These are phyloP conservation scores for Epistrophe eligans DNA, from an alignment of 2,888 invertebrate species.

Conservation along the genomic window DNA sequence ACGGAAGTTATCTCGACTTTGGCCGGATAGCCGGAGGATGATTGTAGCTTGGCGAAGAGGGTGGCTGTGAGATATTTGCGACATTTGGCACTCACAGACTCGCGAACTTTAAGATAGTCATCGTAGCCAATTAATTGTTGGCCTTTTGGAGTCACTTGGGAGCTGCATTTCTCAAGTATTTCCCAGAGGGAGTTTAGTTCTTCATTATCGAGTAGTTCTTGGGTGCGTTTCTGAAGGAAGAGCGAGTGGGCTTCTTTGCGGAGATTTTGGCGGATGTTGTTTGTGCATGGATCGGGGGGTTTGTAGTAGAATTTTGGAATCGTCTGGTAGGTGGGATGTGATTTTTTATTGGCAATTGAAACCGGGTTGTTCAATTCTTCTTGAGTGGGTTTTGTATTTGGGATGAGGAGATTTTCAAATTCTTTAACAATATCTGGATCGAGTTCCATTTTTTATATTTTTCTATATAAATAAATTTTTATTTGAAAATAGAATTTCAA, in stretches of 20 bases:
- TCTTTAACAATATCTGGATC: slow-evolving; percentile 80
- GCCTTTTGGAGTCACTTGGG: slow-evolving; percentile 89
- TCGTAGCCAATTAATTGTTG: slow-evolving; percentile 94
- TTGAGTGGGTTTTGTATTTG: slow-evolving; percentile 69
- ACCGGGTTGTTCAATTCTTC: slow-evolving; percentile 76
- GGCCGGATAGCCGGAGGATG: slow-evolving; percentile 92
- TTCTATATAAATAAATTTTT: neutral
- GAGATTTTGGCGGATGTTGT: slow-evolving; percentile 91
- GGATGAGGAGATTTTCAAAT: slow-evolving; percentile 78
- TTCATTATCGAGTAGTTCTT: slow-evolving; percentile 93
- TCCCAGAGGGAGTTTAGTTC: slow-evolving; percentile 94
- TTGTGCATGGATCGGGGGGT: slow-evolving; percentile 89
- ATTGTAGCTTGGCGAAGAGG: slow-evolving; percentile 94
- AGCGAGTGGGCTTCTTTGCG: slow-evolving; percentile 95
- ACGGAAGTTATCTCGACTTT: slow-evolving; percentile 94
- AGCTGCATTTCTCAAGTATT: slow-evolving; percentile 90
- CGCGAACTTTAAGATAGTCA: slow-evolving; percentile 92
- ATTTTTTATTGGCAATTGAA: neutral
- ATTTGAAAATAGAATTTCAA: neutral
- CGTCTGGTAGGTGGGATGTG: slow-evolving; percentile 84
- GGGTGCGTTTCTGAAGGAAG: slow-evolving; percentile 93
- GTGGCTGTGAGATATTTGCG: slow-evolving; percentile 92
- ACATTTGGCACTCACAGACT: slow-evolving; percentile 90
- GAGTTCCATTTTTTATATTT: slow-evolving; percentile 79
- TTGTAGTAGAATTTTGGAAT: slow-evolving; percentile 91